Evolutionary conservation across 2,888 invertebrate genomes (phyloP), one percentile per base, ranked within the genome.

Genomic region (Drosophila limbata): DNA sequence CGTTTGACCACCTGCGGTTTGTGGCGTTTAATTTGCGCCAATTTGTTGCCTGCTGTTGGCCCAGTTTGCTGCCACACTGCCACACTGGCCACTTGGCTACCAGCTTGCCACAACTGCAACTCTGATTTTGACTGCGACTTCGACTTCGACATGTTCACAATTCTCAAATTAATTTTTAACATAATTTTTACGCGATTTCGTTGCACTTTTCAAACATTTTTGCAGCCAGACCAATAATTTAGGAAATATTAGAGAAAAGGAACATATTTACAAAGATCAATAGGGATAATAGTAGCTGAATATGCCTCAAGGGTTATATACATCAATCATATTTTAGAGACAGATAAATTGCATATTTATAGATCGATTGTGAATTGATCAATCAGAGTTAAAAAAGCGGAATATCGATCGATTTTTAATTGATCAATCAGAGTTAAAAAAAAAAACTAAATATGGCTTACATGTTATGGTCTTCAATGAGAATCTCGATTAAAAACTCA

Each of bases 1-100:
- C 11, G 19, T 44, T 53, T 35, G 56, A 67, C 88, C 83, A 85
- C 83, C 88, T 85, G 83, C 67, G 78, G 87, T 39, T 76, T 56
- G 57, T 51, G 59, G 68, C 73, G 64, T 67, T 79, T 74, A 82
- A 83, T 84, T 85, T 82, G 79, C 68, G 70, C 66, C 88, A 85
- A 83, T 83, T 83, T 84, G 83, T 77, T 69, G 69, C 64, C 45
- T 21, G 44, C 70, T 62, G 61, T 65, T 56, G 42, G 47, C 33
- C 59, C 66, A 63, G 33, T 56, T 56, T 42, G 51, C 39, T 28
- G 13, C 45, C 59, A 66, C 60, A 33, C 21, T 19, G 11, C 25
- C 25, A 25, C 25, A 25, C 25, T 25, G 25, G 25, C 25, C 25
- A 13, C 48, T n/a, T 48, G 35, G 15, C 25, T 57, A 17, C 11